Evolutionary conservation across 2,797 vertebrate species (phyloP), one percentile per base, ranked within the genome.

Genomic region (Anableps anableps): DNA sequence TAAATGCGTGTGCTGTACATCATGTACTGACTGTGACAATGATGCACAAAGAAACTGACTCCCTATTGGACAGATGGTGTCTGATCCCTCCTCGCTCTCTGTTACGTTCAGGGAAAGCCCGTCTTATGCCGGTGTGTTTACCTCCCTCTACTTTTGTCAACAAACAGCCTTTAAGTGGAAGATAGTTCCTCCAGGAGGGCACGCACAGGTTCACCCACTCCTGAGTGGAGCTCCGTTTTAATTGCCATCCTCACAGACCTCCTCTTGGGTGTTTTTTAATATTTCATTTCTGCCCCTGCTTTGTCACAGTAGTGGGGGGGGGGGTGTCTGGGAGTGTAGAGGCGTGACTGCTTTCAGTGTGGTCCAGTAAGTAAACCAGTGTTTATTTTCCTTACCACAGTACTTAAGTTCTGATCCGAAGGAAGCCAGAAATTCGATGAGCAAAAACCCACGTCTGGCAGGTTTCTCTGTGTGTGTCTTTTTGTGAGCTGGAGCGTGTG

Each of bases 221-320:
- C 47, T 64, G 77, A 53, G 76, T 76, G 75, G 53, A n/a, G 58
- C 51, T 76, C 14, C 78, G 78, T 87, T 92, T 91, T 91, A 92
- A 92, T 91, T 91, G 91, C 85, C 85, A 68, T 89, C 86, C 73
- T 89, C 66, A 43, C 80, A 74, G 83, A 47, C 70, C 19, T 43
- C 58, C 80, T 80, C 31, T 38, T 13, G 4, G 31, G 53, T 74
- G 76, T 91, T 91, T n/a, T n/a, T n/a, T 90, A 55, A 86, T 81
- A 86, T 88, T 86, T 79, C 75, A 86, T 74, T 81, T 82, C 66
- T 75, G 82, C 66, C 68, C 29, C 3, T 80, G 84, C 78, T 87
- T 78, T 82, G 71, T 62, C 72, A 64, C 78, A 74, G 80, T n/a
- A 71, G n/a, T n/a, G n/a, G n/a, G n/a, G n/a, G n/a, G 81, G 72